Base-by-base conservation (phyloP, 2,113 vertebrate species). In the Gobio gobio region DNA sequence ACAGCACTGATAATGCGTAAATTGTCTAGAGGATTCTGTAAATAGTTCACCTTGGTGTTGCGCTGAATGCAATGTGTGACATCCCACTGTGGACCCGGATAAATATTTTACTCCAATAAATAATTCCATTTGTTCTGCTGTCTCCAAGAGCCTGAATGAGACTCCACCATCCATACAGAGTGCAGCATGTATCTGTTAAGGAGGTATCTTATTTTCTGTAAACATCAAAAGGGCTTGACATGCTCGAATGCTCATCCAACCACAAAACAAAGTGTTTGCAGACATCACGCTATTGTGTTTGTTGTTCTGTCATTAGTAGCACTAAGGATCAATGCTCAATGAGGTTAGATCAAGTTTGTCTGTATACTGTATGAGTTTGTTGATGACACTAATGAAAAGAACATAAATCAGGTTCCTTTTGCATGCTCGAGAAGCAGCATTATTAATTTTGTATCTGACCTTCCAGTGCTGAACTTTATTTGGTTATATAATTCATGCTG, bases 91-190 rank as follows among this genome's bases (percentile, higher is more conserved):
- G 86, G 83, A 51, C 88, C 87, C 86, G 86, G 86, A 93, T 94
- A 91, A 91, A 94, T 93, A 91, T 94, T 94, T 93, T 86, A 94
- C 84, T 85, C 87, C 58, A 85, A 91, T 94, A 91, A 94, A 94
- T 93, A 92, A 93, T 93, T 94, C 89, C 73, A 74, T 92, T 91
- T 91, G 90, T 93, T 92, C 77, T 86, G 74, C 59, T 40, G 85
- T 78, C 61, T 80, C 77, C 76, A 59, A 78, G 83, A 64, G 43
- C 78, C 10, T 49, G 78, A 51, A 64, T 22, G 54, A 73, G 77
- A 43, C 88, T 82, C 58, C 86, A 81, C 86, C 88, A 90, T 87
- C 87, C 85, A 78, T 83, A 66, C 72, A 82, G 83, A 88, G 89
- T 86, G 86, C 49, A 79, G 59, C n/a, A 36, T 26, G 83, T n/a